phyloP scores from a whole-genome alignment of 1,140 invertebrate genomes.

The Philotrypesis tridentata region DNA sequence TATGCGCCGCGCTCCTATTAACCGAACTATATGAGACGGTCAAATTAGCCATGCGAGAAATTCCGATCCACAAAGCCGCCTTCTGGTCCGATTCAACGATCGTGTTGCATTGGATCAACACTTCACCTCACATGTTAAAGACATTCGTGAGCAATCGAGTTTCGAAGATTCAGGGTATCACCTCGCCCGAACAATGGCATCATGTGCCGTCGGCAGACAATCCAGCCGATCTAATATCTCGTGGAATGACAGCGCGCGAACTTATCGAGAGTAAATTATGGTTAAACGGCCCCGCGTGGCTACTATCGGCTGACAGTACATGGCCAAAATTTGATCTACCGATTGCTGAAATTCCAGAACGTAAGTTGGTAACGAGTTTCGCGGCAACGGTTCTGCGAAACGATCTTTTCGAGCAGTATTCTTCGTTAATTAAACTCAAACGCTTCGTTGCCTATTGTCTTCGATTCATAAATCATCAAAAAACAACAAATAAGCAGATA shows the following conservation, averaged over 20 bases:
- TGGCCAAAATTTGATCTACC: constrained; percentile 8
- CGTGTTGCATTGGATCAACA: neutral
- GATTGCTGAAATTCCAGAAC: too few relatives aligned
- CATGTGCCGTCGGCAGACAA: too few relatives aligned
- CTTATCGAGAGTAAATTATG: constrained; percentile 19
- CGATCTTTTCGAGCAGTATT: too few relatives aligned
- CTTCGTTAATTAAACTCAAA: neutral
- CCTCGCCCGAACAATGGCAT: too few relatives aligned
- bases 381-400: too few relatives aligned
- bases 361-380: too few relatives aligned
- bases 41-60: neutral
- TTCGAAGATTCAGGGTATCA: neutral
- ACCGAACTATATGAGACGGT: too few relatives aligned
- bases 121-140: neutral
- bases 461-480: neutral
- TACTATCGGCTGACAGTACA: neutral
- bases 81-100: too few relatives aligned
- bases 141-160: neutral
- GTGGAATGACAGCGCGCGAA: too few relatives aligned
- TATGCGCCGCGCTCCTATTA: neutral
- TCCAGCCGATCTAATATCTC: too few relatives aligned
- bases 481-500: too few relatives aligned
- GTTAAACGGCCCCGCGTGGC: constrained; percentile 10
- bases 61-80: neutral
- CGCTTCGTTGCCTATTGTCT: neutral